Percentiles rank a stretch among this genome's conserved stretches.
These are phyloP conservation scores for Empis livida DNA, from an alignment of 2,888 invertebrate genomes.

Conservation along the genomic window DNA sequence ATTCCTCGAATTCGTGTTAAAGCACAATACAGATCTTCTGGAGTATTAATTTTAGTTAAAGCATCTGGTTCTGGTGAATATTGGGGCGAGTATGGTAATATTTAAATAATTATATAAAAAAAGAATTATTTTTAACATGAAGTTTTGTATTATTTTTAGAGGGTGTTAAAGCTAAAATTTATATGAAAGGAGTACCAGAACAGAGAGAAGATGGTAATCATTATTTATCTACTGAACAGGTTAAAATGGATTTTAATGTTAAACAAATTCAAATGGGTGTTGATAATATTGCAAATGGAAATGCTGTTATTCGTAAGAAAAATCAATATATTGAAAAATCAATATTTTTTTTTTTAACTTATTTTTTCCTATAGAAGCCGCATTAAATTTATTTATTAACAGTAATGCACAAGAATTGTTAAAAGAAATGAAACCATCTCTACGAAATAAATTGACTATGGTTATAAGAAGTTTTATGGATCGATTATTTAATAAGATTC, in stretches of 20 bases:
- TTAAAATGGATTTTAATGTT: constrained; percentile 78
- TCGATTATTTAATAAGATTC: constrained; percentile 59
- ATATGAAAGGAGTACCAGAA: constrained; percentile 60
- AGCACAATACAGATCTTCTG: constrained; percentile 70
- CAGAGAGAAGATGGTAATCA: constrained; percentile 46
- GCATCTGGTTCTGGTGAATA: constrained; percentile 79
- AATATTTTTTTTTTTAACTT: not conserved
- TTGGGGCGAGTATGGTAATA: constrained; percentile 75
- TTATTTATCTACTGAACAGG: constrained; percentile 56
- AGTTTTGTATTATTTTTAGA: constrained; percentile 40
- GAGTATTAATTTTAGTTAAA: constrained; percentile 63
- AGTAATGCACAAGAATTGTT: constrained; percentile 71
- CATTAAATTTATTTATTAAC: constrained; percentile 74
- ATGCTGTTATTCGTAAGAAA: constrained; percentile 67
- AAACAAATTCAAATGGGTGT: constrained; percentile 75
- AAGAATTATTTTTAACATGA: not conserved
- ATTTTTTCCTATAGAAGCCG: constrained; percentile 50
- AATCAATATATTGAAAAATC: constrained; percentile 27
- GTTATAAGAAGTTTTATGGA: constrained; percentile 66
- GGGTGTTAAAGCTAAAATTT: constrained; percentile 71
- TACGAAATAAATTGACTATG: constrained; percentile 60
- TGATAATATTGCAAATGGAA: constrained; percentile 68
- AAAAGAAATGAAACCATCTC: constrained; percentile 77
- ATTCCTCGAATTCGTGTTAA: constrained; percentile 68
- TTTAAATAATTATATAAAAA: constrained; percentile 1